phyloP scores from a whole-genome alignment of 1,140 invertebrate species.

The Zaprionus nigranus region DNA sequence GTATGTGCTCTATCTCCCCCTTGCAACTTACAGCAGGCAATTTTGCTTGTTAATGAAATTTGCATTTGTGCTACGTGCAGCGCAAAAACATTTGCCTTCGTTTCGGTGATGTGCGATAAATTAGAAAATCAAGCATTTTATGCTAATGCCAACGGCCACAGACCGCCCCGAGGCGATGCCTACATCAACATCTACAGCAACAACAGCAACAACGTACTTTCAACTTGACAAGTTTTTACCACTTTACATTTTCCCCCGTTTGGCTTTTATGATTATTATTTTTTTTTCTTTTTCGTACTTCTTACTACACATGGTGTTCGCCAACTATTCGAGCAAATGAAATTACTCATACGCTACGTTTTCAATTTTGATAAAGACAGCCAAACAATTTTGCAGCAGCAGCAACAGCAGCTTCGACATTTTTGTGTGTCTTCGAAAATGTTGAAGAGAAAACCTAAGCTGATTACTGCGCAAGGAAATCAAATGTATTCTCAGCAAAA shows the following conservation, averaged over 20 bases:
- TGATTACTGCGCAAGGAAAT: constrained; percentile 70
- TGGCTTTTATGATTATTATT: constrained; percentile 26
- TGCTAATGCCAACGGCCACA: constrained; percentile 71
- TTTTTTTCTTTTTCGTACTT: constrained; percentile 41
- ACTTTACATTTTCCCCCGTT: constrained; percentile 68
- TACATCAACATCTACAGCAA: constrained; percentile 34
- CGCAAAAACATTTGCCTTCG: constrained; percentile 63
- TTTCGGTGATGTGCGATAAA: constrained; percentile 80
- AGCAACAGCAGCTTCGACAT: constrained; percentile 22
- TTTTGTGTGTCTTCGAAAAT: constrained; percentile 40
- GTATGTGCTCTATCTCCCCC: constrained; percentile 39
- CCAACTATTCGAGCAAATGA: constrained; percentile 71
- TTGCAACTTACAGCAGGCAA: constrained; percentile 58
- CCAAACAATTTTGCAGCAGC: constrained; percentile 54
- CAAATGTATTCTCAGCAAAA: constrained; percentile 68
- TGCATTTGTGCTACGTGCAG: constrained; percentile 80
- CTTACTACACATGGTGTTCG: constrained; percentile 36
- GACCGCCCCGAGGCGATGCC: constrained; percentile 11
- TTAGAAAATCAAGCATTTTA: constrained; percentile 83
- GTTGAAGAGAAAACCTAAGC: constrained; percentile 56
- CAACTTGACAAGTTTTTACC: constrained; percentile 76
- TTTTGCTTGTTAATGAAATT: constrained; percentile 83
- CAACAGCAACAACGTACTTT: constrained; percentile 38
- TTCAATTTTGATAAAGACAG: constrained; percentile 73
- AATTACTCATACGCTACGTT: constrained; percentile 79